phyloP scores from a whole-genome alignment of 2,113 vertebrate genomes.

The Talpa occidentalis region DNA sequence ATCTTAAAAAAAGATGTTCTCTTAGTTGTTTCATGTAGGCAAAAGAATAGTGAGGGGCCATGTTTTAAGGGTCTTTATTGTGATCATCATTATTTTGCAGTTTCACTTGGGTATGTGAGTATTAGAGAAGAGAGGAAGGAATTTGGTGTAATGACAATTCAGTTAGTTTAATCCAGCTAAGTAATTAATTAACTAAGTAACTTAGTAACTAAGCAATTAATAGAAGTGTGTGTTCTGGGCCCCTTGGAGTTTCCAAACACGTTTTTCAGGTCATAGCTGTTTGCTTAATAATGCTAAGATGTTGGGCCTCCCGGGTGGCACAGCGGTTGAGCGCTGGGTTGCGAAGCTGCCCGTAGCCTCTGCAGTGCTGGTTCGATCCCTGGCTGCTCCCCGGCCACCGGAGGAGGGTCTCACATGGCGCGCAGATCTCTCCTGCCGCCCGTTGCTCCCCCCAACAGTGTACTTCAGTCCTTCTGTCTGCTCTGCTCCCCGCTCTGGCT shows the following conservation, averaged over 20 bases:
- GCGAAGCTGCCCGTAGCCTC: no score
- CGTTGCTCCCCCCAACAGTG: no score
- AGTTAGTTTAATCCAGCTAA: background rate
- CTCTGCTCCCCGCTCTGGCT: no score
- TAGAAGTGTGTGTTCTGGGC: background rate
- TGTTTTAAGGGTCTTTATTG: background rate
- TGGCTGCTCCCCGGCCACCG: no score
- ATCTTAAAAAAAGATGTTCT: no score
- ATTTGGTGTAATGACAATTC: background rate
- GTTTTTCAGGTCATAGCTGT: background rate
- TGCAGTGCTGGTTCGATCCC: no score
- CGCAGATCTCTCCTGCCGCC: no score
- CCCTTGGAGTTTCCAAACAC: background rate
- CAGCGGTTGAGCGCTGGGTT: no score
- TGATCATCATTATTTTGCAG: background rate
- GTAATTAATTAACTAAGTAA: background rate
- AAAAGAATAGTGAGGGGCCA: background rate
- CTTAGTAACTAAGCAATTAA: background rate
- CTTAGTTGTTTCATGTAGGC: background rate
- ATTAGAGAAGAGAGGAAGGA: background rate
- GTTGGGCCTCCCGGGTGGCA: no score
- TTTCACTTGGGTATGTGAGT: background rate
- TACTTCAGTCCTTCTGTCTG: no score
- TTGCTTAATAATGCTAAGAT: constrained; percentile 1
- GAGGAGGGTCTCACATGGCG: no score